phyloP scores from a whole-genome alignment of 1,140 invertebrate genomes.

The Drosophila yakuba region DNA sequence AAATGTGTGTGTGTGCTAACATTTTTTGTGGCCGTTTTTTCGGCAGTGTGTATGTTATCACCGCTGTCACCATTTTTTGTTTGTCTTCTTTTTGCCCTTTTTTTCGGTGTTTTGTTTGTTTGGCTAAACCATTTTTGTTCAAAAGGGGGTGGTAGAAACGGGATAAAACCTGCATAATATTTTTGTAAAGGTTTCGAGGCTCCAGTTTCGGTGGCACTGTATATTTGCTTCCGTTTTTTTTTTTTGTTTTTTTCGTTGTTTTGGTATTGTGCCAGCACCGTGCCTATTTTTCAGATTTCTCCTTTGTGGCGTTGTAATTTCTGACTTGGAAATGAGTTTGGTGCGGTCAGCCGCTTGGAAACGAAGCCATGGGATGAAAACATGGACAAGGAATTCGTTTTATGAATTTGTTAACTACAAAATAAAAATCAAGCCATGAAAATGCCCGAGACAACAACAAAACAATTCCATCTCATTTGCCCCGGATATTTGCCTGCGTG shows the following conservation, averaged over 20 bases:
- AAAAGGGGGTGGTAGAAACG: slow-evolving; percentile 5
- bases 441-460: slow-evolving; percentile 22
- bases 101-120: slow-evolving; percentile 20
- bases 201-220: slow-evolving; percentile 11
- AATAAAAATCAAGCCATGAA: slow-evolving; percentile 69
- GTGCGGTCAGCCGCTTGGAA: slow-evolving; percentile 63
- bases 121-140: slow-evolving; percentile 36
- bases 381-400: slow-evolving; percentile 63
- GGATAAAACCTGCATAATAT: slow-evolving; percentile 65
- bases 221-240: slow-evolving; percentile 14
- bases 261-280: background rate
- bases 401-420: slow-evolving; percentile 78
- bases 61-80: slow-evolving; percentile 71
- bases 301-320: slow-evolving; percentile 43
- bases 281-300: slow-evolving; percentile 15
- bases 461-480: slow-evolving; percentile 55
- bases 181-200: slow-evolving; percentile 16
- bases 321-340: slow-evolving; percentile 72
- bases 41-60: slow-evolving; percentile 63
- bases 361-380: slow-evolving; percentile 21
- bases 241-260: background rate
- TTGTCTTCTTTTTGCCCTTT: slow-evolving; percentile 44
- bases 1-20: background rate
- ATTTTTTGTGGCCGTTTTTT: background rate
- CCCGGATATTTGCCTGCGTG: slow-evolving; percentile 22